Evolutionary conservation across 2,797 vertebrate species (phyloP).

Genomic region (Myiotriccus ornatus): DNA sequence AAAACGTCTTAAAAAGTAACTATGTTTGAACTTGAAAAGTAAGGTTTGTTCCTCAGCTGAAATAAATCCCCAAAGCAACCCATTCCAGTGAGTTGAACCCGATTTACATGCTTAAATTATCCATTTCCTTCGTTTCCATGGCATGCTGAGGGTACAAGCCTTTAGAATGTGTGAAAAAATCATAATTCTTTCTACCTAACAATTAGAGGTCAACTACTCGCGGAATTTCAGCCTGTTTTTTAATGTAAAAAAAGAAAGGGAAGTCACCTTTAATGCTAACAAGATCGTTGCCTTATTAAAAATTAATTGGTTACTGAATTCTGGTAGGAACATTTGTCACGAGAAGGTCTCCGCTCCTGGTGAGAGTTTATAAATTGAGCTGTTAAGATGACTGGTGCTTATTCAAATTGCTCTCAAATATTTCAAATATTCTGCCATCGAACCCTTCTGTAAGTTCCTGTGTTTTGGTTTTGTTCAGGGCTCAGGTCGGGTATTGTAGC

Average conservation of each 20-base stretch:
- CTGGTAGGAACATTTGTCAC: slow-evolving; percentile 23
- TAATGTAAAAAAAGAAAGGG: neutral
- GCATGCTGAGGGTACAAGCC: neutral
- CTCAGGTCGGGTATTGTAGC: neutral
- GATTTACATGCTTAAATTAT: neutral
- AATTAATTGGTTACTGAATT: slow-evolving; percentile 23
- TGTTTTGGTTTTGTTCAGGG: neutral
- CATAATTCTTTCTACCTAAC: neutral
- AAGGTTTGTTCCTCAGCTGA: neutral
- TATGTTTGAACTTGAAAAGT: neutral
- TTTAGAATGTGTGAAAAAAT: neutral
- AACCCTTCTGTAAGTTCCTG: neutral
- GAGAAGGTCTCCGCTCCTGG: neutral
- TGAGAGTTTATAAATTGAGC: slow-evolving; percentile 10
- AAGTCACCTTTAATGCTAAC: slow-evolving; percentile 36
- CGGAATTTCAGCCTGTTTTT: neutral
- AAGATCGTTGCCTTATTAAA: slow-evolving; percentile 37
- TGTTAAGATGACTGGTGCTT: slow-evolving; percentile 37
- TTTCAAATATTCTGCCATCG: slow-evolving; percentile 15
- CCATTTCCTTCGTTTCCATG: neutral
- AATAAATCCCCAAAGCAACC: neutral
- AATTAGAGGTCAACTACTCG: neutral
- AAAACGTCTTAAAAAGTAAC: neutral
- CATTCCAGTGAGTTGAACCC: neutral
- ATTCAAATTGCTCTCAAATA: slow-evolving; percentile 29